Evolutionary conservation across 2,113 vertebrate genomes (phyloP).

Genomic region (Ailuropoda melanoleuca): DNA sequence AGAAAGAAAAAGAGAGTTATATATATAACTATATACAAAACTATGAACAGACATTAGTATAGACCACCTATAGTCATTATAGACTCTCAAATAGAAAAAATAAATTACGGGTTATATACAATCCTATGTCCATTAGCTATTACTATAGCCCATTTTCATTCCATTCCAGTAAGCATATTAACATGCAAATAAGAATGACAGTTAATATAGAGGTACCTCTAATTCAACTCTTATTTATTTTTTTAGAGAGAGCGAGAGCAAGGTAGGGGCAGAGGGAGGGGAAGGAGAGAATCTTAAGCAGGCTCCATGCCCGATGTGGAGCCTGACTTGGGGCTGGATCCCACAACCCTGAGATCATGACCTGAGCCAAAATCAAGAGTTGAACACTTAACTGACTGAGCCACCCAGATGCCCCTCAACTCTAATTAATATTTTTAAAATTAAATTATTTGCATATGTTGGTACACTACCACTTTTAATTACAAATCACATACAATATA

Average conservation of each 20-base stretch:
- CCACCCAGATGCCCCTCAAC: background rate
- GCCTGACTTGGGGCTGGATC: no score
- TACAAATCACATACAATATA: background rate
- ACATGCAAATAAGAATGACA: background rate
- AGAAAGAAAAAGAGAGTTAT: background rate
- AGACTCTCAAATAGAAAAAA: background rate
- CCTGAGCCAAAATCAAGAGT: no score
- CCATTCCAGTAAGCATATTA: background rate
- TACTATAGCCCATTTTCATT: background rate
- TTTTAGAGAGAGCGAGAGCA: no score
- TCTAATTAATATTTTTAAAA: background rate
- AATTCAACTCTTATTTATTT: background rate
- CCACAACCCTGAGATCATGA: no score
- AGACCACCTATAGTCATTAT: background rate
- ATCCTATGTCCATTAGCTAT: background rate
- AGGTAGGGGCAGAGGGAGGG: no score
- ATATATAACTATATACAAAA: background rate
- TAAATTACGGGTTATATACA: background rate
- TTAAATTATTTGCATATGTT: background rate
- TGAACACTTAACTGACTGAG: no score
- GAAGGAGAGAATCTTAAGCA: no score
- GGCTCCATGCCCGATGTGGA: no score
- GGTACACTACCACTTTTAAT: background rate
- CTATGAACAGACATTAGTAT: background rate
- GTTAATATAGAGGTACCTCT: background rate